Conservation (phyloP, 2,113 vertebrate genomes). For the Egretta garzetta region DNA sequence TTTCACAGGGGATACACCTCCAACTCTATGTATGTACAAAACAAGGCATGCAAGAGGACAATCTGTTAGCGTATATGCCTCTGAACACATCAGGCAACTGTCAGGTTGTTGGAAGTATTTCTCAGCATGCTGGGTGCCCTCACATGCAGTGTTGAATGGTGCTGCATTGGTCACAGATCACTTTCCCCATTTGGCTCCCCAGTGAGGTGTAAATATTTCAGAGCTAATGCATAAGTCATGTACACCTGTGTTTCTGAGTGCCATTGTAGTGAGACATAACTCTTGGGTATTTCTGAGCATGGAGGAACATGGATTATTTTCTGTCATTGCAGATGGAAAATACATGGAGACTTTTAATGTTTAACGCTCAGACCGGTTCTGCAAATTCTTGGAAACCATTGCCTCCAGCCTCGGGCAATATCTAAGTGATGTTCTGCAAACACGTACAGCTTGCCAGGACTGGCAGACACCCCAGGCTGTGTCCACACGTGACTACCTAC, state of each 20-base stretch:
- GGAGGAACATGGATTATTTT: not conserved
- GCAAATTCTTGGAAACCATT: not conserved
- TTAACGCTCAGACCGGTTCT: not conserved
- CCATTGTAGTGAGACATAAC: not conserved
- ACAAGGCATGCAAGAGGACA: not conserved
- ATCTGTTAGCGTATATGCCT: not conserved
- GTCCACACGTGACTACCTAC: not conserved
- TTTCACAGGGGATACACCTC: not conserved
- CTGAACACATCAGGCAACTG: not conserved
- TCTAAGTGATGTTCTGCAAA: not conserved
- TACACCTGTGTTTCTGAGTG: constrained; percentile 31
- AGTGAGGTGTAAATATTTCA: constrained; percentile 51
- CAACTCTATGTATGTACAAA: not conserved
- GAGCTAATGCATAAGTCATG: constrained; percentile 59
- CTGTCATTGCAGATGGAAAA: constrained; percentile 14
- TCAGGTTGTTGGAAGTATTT: not conserved
- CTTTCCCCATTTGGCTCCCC: constrained; percentile 33
- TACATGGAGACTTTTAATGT: not conserved
- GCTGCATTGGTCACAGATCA: not conserved
- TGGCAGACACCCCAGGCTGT: not conserved
- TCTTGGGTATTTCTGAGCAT: constrained; percentile 33
- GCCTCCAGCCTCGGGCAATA: not conserved
- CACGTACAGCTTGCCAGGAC: not conserved
- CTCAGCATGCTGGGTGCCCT: not conserved
- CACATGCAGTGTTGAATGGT: not conserved